Evolutionary conservation across 2,888 invertebrate genomes (phyloP), one percentile per base, ranked within the genome.

Genomic region (Cataglyphis altisquamis): DNA sequence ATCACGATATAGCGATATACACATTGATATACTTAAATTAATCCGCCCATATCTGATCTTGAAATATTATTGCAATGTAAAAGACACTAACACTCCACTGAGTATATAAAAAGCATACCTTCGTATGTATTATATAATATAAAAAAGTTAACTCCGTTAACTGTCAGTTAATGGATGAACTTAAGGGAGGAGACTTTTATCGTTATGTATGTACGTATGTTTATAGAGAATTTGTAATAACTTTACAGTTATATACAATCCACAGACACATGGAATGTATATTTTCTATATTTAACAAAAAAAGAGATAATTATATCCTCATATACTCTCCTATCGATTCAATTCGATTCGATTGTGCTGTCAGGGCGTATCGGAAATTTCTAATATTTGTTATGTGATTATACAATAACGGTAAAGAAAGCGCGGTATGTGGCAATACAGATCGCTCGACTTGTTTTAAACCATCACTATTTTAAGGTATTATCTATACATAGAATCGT

Each of bases 31-130:
- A 90, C 86, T 90, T 80, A 84, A 85, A 85, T 83, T 80, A 90
- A 90, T 92, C 92, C 91, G 90, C 91, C 90, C 92, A 90, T 48
- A 21, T 1, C 21, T 75, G 57, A 70, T 72, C 72, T 39, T 78
- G 70, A 18, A 72, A 29, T 77, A 29, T 68, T 77, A 32, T 25
- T 39, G 67, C 29, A 77, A 41, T 10, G 32, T n/a, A 57, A 78
- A 48, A 64, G 29, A 78, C 68, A 25, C 6, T 55, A 57, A 70
- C 55, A 66, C 55, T 77, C 25, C 15, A 39, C 12, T 29, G 29
- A 21, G 21, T 29, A 32, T 78, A 15, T 10, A 41, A 68, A 67
- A 15, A 32, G 39, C 6, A 18, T 55, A 18, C n/a, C 2, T 57
- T 70, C 1, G 52, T 39, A 55, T 29, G 41, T 45, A 66, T 66